Base-by-base conservation (phyloP, 1,140 invertebrate genomes). In the Zaprionus taronus region DNA sequence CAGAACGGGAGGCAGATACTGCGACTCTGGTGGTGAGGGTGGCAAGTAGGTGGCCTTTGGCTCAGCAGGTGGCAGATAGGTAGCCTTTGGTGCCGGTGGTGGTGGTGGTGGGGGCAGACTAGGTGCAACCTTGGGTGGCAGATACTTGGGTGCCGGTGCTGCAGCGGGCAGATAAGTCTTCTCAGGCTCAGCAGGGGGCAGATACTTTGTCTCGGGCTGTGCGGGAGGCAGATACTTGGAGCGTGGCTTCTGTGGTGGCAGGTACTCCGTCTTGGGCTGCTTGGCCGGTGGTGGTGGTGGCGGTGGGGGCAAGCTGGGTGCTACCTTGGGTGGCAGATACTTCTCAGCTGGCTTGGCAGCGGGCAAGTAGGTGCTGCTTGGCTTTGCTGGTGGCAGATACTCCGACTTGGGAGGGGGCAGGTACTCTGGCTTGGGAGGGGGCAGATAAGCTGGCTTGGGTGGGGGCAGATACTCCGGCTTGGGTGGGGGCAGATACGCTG, bases 271-370 rank as follows among this genome's bases (percentile, higher is more conserved):
- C 66, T 75, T 75, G 72, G 77, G 72, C 11, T 67, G 56, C 49
- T 49, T 69, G 7, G 22, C 53, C 41, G 71, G 57, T 5, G 85
- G 84, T 5, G 72, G 72, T 26, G 84, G 83, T 15, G 83, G 83
- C 9, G 83, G 84, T 44, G 84, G 84, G 6, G 85, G 86, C 55
- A 85, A 36, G 5, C 47, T 75, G 34, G 85, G 79, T 5, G 79
- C 73, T 6, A 90, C 76, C 71, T 90, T 90, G 15, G 84, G 81
- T 11, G 84, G 84, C 69, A 89, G 41, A 34, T 90, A 90, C 34
- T 82, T 78, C 2, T 47, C 38, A 3, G 62, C 68, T 0, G 82
- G 76, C 44, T 73, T 77, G 0, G 67, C 14, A 0, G 85, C 76
- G 1, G 79, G 79, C 77, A 81, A 34, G 51, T 81, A 81, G 12